Base-by-base conservation (phyloP, 1,140 invertebrate species). In the Amyelois transitella region DNA sequence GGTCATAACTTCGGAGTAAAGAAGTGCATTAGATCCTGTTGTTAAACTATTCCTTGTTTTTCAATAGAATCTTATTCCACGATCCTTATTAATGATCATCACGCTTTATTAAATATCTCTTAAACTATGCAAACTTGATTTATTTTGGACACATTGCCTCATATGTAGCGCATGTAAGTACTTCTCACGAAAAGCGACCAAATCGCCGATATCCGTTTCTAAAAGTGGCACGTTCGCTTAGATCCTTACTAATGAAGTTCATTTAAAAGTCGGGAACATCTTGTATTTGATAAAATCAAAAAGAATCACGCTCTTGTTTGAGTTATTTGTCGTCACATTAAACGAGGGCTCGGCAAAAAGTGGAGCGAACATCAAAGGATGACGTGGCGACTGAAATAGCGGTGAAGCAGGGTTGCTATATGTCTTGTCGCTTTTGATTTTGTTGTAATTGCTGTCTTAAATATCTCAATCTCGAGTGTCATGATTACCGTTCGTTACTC, bases 251-350 rank as follows among this genome's bases (percentile, higher is more conserved):
- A 79, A 79, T 86, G 76, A 82, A 77, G 68, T 75, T 66, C 66
- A 73, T 77, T 75, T 72, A 66, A 75, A 77, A 76, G 55, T 58
- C 69, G 66, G 69, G 70, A 78, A 71, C 71, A 72, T 65, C 64
- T 62, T 56, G 55, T 69, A 66, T 59, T 59, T 70, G 75, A 79
- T 75, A 81, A 81, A 83, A 79, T 76, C 64, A 81, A 84, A 79
- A 82, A 72, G 72, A 69, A 51, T 67, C 48, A 68, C 72, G 63
- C 73, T 72, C 67, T 72, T 76, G 74, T 72, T 82, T 81, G 76
- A 85, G 80, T 81, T 86, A 85, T 85, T 81, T 86, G 84, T 87
- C 84, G 75, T 81, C 81, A 74, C 81, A 82, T 81, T 81, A 83
- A 86, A 77, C 74, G 67, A 79, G 73, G 72, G 69, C 67, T 70